phyloP scores from a whole-genome alignment of 2,888 invertebrate genomes.

The Cosmorhoe ocellata region DNA sequence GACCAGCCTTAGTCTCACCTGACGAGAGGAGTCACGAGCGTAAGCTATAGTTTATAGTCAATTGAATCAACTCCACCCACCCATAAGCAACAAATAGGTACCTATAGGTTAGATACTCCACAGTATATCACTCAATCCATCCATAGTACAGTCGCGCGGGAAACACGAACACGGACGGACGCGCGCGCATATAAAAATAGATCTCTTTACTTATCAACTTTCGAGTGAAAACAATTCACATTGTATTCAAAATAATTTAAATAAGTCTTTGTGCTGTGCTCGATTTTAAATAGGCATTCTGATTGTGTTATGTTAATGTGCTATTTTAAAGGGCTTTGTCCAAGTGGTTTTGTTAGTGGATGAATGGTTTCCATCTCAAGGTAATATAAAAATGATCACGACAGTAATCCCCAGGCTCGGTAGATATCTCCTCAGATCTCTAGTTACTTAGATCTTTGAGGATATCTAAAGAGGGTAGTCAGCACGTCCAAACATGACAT shows the following conservation, averaged over 20 bases:
- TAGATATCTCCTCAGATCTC: too few species aligned
- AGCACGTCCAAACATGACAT: too few species aligned
- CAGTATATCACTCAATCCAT: too few species aligned
- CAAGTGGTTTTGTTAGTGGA: slow-evolving; percentile 11
- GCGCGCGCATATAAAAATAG: slow-evolving; percentile 9
- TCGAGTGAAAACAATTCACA: slow-evolving; percentile 7
- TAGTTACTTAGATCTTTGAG: too few species aligned
- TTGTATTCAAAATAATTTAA: slow-evolving; percentile 23
- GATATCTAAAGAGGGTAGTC: too few species aligned
- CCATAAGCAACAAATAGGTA: background rate
- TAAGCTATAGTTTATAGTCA: too few species aligned
- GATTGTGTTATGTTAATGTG: slow-evolving; percentile 25
- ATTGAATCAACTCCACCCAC: too few species aligned
- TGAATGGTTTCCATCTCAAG: slow-evolving; percentile 24
- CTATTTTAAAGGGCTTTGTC: slow-evolving; percentile 11
- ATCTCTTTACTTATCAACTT: slow-evolving; percentile 3
- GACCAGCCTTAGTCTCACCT: too few species aligned
- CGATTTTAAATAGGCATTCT: slow-evolving; percentile 4
- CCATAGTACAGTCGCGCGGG: slow-evolving; percentile 70
- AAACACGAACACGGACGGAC: slow-evolving; percentile 46
- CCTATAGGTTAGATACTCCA: background rate
- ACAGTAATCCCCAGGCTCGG: too few species aligned
- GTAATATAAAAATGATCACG: slow-evolving; percentile 1
- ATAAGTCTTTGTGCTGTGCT: slow-evolving; percentile 4
- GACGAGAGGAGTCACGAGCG: too few species aligned